These are phyloP conservation scores for Fissipunctia ypsillon DNA, from an alignment of 2,888 invertebrate species.

Conservation along the genomic window DNA sequence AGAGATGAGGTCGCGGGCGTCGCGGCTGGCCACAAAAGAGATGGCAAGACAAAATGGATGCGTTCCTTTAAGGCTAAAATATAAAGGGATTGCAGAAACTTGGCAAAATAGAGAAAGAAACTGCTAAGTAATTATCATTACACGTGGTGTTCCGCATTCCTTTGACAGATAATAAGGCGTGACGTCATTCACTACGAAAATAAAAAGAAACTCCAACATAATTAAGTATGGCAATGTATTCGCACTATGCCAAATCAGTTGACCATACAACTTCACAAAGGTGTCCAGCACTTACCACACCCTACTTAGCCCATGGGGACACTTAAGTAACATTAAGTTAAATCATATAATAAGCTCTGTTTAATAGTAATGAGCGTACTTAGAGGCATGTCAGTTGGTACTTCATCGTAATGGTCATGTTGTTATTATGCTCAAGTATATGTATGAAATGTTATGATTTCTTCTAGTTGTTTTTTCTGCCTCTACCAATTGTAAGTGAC, in stretches of 20 bases:
- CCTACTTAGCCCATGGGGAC: slow-evolving; percentile 46
- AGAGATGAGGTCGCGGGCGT: not conserved
- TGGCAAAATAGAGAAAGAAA: not conserved
- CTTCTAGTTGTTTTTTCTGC: not conserved
- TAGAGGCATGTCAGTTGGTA: slow-evolving; percentile 53
- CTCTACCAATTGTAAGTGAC: not conserved
- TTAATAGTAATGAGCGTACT: slow-evolving; percentile 57
- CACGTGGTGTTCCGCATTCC: not conserved
- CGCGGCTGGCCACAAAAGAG: not conserved
- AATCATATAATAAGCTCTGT: slow-evolving; percentile 50
- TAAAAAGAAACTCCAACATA: not conserved
- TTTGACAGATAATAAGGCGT: not conserved
- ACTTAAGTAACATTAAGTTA: slow-evolving; percentile 50
- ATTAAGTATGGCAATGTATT: not conserved
- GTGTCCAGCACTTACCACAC: slow-evolving; percentile 41
- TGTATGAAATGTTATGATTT: slow-evolving; percentile 22
- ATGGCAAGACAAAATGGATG: not conserved
- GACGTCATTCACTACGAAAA: not conserved
- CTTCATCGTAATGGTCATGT: slow-evolving; percentile 38
- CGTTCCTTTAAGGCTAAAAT: not conserved
- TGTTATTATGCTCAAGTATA: slow-evolving; percentile 15
- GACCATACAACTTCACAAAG: slow-evolving; percentile 28
- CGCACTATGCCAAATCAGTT: slow-evolving; percentile 14
- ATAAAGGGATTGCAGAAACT: not conserved
- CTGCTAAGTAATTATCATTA: not conserved